Conservation (phyloP, 2,888 invertebrate genomes). For the Eristalis tenax region DNA sequence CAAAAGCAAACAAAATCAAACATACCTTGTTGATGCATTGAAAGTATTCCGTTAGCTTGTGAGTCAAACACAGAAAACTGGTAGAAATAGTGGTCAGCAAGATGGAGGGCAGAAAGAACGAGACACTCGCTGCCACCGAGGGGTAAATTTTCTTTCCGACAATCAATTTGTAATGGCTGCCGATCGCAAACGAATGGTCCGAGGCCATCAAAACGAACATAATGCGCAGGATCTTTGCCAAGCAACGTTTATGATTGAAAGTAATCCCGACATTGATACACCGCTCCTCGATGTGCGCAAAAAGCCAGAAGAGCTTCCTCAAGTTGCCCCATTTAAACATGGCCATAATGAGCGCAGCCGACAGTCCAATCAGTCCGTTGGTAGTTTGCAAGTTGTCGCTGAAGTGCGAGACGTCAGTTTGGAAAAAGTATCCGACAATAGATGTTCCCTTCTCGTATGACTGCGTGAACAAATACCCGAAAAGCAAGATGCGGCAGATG, state of each 20-base stretch:
- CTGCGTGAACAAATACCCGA: constrained; percentile 76
- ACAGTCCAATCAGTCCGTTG: constrained; percentile 75
- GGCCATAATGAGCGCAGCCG: neutral
- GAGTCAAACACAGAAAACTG: constrained; percentile 72
- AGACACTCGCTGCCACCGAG: constrained; percentile 63
- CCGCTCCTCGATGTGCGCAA: constrained; percentile 73
- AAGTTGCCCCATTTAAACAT: neutral
- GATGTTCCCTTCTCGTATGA: constrained; percentile 76
- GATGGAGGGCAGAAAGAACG: constrained; percentile 76
- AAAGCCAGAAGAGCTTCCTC: constrained; percentile 57
- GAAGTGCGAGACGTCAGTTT: constrained; percentile 78
- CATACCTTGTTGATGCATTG: constrained; percentile 77
- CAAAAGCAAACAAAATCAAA: neutral
- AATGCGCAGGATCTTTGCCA: constrained; percentile 42
- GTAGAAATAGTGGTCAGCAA: constrained; percentile 75
- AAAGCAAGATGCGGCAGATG: constrained; percentile 76
- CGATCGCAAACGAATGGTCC: constrained; percentile 65
- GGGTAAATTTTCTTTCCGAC: constrained; percentile 38
- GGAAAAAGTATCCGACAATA: constrained; percentile 79
- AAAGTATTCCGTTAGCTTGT: constrained; percentile 75
- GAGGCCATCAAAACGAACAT: constrained; percentile 59
- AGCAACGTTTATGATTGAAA: constrained; percentile 71
- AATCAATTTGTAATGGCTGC: constrained; percentile 73
- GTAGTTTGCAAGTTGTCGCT: constrained; percentile 79
- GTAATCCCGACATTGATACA: constrained; percentile 74